phyloP scores from a whole-genome alignment of 2,113 vertebrate species.

The cat (Felis catus) region F.catus_Fca126_mat1.0 CM031423.1:72770501-72771000 shows the following conservation, averaged over 20 bases:
- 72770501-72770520: not conserved
- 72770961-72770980: not conserved
- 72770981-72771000: not conserved
- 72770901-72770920: not conserved
- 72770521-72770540: not conserved
- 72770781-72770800: conserved; percentile 40
- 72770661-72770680: not conserved
- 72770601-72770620: not conserved
- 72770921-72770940: not conserved
- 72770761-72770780: not conserved
- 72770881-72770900: not conserved
- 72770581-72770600: not conserved
- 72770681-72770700: not conserved
- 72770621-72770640: not conserved
- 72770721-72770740: not conserved
- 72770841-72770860: not conserved
- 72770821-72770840: not conserved
- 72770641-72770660: not conserved
- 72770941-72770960: not conserved
- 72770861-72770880: not conserved
- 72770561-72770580: not conserved
- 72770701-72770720: not conserved
- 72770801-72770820: not conserved
- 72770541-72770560: not conserved
- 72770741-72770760: not conserved